Conservation (phyloP, 2,797 vertebrate genomes). For the Ibycter americanus region DNA sequence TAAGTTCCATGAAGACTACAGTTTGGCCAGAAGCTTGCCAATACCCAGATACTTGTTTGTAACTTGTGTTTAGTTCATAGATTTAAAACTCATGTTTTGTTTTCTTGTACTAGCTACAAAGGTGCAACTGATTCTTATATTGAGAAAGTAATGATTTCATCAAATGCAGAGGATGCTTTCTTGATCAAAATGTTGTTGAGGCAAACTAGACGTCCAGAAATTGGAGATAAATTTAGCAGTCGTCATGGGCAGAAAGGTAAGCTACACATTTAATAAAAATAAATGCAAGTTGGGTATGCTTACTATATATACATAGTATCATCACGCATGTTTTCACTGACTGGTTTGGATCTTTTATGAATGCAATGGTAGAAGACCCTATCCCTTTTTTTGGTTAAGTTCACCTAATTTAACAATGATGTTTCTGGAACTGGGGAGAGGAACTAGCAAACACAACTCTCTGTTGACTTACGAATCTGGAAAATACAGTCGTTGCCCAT, state of each 20-base stretch:
- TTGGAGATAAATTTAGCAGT: constrained; percentile 99
- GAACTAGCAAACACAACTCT: not conserved
- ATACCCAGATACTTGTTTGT: not conserved
- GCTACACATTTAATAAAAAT: not conserved
- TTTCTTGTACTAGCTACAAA: constrained; percentile 85
- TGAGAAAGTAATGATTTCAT: constrained; percentile 99
- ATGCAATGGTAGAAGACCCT: not conserved
- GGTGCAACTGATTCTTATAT: constrained; percentile 97
- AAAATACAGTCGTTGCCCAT: not conserved
- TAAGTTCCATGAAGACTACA: not conserved
- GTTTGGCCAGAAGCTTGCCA: not conserved
- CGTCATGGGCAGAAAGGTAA: constrained; percentile 98
- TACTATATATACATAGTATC: not conserved
- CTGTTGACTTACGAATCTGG: not conserved
- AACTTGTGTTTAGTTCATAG: not conserved
- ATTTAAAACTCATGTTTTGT: not conserved
- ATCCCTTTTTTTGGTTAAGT: not conserved
- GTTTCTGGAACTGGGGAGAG: not conserved
- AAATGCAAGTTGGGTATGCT: not conserved
- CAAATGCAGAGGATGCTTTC: constrained; percentile 97
- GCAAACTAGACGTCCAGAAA: constrained; percentile 96
- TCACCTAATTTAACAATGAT: not conserved
- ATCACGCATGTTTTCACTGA: not conserved
- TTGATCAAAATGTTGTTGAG: constrained; percentile 97
- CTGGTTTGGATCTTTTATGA: not conserved